Percentiles rank a stretch among this genome's conserved stretches.
Conservation (phyloP, 2,797 vertebrate species). For the Enteromius thamalakanensis region DNA sequence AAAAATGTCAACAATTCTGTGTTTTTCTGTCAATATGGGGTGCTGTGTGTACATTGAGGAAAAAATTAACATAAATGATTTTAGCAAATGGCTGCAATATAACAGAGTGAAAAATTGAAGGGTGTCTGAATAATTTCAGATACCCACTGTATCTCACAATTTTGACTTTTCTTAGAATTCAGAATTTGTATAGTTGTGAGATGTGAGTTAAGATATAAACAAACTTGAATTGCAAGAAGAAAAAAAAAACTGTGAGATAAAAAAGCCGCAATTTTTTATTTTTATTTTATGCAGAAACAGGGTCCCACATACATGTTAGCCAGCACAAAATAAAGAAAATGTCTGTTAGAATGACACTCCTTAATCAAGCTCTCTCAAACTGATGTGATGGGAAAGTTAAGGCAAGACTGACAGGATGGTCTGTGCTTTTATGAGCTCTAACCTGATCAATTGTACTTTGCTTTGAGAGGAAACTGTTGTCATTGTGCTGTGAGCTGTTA, state of each 20-base stretch:
- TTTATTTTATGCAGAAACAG: neutral
- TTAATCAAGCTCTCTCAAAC: neutral
- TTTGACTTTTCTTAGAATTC: neutral
- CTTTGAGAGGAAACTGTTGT: constrained; percentile 43
- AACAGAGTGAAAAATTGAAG: too few relatives aligned
- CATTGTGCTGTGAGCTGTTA: constrained; percentile 28
- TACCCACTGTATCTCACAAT: neutral
- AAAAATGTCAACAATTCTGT: too few relatives aligned
- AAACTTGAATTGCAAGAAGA: neutral
- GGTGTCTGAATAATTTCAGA: too few relatives aligned
- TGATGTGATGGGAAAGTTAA: neutral
- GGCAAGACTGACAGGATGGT: constrained; percentile 11
- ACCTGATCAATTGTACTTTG: constrained; percentile 22
- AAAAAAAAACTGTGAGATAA: neutral
- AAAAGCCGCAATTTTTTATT: neutral
- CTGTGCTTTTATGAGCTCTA: constrained; percentile 24
- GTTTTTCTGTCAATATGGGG: too few relatives aligned
- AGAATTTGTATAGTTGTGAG: neutral
- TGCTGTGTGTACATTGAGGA: too few relatives aligned
- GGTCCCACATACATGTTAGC: neutral
- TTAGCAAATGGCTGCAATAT: too few relatives aligned
- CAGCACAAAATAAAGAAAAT: neutral
- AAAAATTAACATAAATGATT: too few relatives aligned
- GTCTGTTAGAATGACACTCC: neutral
- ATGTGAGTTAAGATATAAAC: neutral